Percentiles rank a stretch among this genome's conserved stretches.
Evolutionary conservation across 2,113 vertebrate genomes (phyloP).

Genomic region (Cynopterus brachyotis): DNA sequence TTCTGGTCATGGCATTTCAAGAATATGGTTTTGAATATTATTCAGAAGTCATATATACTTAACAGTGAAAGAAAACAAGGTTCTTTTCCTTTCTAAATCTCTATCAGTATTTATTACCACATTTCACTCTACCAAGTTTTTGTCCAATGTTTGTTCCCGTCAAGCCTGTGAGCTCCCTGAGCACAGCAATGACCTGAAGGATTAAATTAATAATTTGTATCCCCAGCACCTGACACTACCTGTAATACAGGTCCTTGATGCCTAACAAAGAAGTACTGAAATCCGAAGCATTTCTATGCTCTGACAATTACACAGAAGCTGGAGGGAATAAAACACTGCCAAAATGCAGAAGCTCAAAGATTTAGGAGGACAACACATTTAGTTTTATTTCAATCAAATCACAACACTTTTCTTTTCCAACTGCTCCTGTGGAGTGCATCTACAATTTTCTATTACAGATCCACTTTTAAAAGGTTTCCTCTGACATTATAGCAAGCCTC

Average conservation of each 20-base stretch:
- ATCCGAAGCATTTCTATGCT: background rate
- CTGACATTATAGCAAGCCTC: constrained; percentile 75
- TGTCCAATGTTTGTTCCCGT: background rate
- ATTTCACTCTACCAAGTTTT: background rate
- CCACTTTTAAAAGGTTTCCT: constrained; percentile 71
- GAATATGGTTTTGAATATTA: background rate
- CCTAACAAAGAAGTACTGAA: background rate
- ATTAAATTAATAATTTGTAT: background rate
- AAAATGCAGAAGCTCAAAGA: constrained; percentile 73
- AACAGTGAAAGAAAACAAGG: background rate
- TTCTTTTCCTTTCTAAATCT: background rate
- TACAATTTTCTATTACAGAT: constrained; percentile 78
- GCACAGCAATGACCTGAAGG: background rate
- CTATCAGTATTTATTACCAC: background rate
- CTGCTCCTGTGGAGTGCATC: constrained; percentile 65
- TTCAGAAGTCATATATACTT: background rate
- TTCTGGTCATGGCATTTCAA: background rate
- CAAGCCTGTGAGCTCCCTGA: background rate
- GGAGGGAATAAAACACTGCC: constrained; percentile 60
- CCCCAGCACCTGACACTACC: background rate
- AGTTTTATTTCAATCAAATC: constrained; percentile 82
- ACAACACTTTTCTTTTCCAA: constrained; percentile 77
- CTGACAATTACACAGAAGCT: constrained; percentile 26
- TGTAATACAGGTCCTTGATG: background rate
- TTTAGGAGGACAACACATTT: constrained; percentile 78